A percentile compares a stretch with the other conserved stretches of the same genome.
phyloP scores from a whole-genome alignment of 1,140 invertebrate species.

The Holotrichia oblita region DNA sequence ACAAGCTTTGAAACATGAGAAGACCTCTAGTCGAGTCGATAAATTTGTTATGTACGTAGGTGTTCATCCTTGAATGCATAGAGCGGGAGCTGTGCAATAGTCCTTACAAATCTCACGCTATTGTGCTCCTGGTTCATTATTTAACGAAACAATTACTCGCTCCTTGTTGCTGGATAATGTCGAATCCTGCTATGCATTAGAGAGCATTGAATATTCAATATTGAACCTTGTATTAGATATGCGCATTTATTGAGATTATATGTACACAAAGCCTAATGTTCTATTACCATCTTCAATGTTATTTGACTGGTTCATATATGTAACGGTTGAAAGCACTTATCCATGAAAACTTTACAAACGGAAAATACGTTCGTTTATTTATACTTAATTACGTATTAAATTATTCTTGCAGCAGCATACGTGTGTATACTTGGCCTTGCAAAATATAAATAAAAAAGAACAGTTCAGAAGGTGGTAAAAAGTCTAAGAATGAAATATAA shows the following conservation, averaged over 20 bases:
- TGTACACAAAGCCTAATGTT: neutral
- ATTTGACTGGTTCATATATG: too few species aligned
- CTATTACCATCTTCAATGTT: too few species aligned
- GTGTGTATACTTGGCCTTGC: too few species aligned
- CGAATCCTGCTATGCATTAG: neutral
- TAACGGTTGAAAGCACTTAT: too few species aligned
- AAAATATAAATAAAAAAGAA: too few species aligned
- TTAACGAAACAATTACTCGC: constrained; percentile 10
- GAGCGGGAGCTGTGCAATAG: neutral
- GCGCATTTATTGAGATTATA: constrained; percentile 13
- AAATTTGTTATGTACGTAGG: constrained; percentile 1
- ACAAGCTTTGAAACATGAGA: neutral
- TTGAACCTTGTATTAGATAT: constrained; percentile 19
- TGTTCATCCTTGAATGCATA: neutral
- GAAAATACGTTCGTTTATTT: too few species aligned
- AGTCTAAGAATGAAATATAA: too few species aligned
- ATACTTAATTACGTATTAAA: too few species aligned
- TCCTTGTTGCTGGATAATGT: constrained; percentile 4
- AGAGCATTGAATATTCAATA: constrained; percentile 24
- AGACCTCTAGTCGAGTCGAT: neutral
- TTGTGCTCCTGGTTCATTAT: constrained; percentile 11
- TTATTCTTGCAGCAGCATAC: too few species aligned
- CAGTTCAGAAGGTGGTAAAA: too few species aligned
- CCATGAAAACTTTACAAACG: too few species aligned
- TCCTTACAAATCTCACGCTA: constrained; percentile 22